phyloP scores from a whole-genome alignment of 2,888 invertebrate genomes.

The Hypomecis punctinalis region DNA sequence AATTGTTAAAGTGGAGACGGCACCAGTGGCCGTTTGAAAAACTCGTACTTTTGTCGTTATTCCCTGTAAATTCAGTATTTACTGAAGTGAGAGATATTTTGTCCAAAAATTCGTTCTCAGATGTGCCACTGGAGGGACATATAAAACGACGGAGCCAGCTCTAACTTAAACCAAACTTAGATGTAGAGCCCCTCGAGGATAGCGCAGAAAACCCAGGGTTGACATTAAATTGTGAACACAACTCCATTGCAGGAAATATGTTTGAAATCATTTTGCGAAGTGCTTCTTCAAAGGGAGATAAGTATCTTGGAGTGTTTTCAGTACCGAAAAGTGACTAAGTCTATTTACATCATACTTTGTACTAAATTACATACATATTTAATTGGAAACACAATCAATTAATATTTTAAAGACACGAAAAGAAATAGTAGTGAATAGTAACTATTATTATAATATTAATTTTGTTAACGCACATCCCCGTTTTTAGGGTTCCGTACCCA shows the following conservation, averaged over 20 bases:
- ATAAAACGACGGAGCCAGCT: constrained; percentile 61
- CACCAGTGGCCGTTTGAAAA: constrained; percentile 25
- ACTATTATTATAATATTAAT: too few species aligned
- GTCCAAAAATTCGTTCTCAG: constrained; percentile 58
- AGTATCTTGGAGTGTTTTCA: not conserved
- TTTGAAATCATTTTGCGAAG: constrained; percentile 47
- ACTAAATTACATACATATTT: too few species aligned
- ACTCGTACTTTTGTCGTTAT: constrained; percentile 31
- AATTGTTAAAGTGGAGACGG: constrained; percentile 15
- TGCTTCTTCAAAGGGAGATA: constrained; percentile 20
- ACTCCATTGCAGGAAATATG: constrained; percentile 53
- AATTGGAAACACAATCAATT: too few species aligned
- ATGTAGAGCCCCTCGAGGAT: constrained; percentile 66
- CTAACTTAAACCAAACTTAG: constrained; percentile 75
- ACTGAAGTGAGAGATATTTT: constrained; percentile 50
- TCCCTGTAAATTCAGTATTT: constrained; percentile 46
- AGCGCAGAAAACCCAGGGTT: constrained; percentile 60
- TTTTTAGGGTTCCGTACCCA: too few species aligned
- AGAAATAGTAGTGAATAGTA: too few species aligned
- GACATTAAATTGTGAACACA: constrained; percentile 61
- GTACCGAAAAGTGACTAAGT: too few species aligned
- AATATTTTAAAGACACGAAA: too few species aligned
- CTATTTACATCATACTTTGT: too few species aligned
- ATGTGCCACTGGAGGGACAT: constrained; percentile 70
- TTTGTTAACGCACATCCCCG: too few species aligned